Evolutionary conservation across 2,797 vertebrate species (phyloP).

Genomic region (Semaprochilodus insignis): DNA sequence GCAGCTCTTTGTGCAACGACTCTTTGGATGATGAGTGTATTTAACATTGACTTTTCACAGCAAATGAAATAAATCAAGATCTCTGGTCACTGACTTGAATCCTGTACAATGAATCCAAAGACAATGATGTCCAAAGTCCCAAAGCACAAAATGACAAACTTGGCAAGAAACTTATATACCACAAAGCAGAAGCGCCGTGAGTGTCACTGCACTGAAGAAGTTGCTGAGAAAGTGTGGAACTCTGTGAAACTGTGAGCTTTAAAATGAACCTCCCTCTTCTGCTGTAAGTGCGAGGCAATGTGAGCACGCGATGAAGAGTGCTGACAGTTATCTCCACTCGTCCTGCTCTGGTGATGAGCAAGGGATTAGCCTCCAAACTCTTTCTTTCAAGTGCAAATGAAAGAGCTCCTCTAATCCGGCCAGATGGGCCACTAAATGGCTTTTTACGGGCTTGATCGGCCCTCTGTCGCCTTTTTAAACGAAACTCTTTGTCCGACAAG

Average conservation of each 20-base stretch:
- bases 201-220: background rate
- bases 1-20: too few species aligned
- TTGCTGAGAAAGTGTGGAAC: background rate
- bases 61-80: too few species aligned
- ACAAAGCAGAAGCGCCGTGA: background rate
- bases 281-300: constrained; percentile 13
- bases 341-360: constrained; percentile 55
- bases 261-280: background rate
- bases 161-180: background rate
- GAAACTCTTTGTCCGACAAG: background rate
- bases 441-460: constrained; percentile 32
- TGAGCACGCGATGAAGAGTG: constrained; percentile 51
- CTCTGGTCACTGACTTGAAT: too few species aligned
- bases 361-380: constrained; percentile 60
- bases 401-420: constrained; percentile 69
- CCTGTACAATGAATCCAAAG: too few species aligned
- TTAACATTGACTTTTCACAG: too few species aligned
- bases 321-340: constrained; percentile 29
- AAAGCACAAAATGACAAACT: background rate
- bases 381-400: constrained; percentile 75
- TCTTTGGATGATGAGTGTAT: too few species aligned
- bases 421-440: constrained; percentile 59
- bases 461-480: background rate
- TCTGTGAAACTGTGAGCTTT: background rate
- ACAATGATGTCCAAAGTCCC: too few species aligned